Percentiles rank a stretch among this genome's conserved stretches.
Conservation (phyloP, 2,113 vertebrate genomes). For the Neogobius melanostomus region DNA sequence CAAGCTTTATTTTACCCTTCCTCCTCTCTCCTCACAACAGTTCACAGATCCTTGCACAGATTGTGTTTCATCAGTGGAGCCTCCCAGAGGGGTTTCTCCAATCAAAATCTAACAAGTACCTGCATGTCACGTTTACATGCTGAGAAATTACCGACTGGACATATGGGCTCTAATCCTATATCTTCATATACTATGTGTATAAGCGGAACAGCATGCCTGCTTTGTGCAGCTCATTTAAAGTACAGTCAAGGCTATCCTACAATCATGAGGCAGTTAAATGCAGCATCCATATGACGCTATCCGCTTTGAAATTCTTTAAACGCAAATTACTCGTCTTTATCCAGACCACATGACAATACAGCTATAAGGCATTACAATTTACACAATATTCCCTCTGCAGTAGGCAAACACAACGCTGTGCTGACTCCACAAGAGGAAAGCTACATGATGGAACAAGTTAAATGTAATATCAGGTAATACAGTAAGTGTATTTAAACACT, state of each 20-base stretch:
- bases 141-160: constrained; percentile 16
- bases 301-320: constrained; percentile 5
- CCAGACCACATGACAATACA: not conserved
- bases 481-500: no score
- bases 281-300: constrained; percentile 9
- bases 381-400: no score
- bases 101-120: constrained; percentile 36
- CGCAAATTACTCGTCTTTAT: constrained; percentile 6
- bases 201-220: not conserved
- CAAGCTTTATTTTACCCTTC: constrained; percentile 22
- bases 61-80: constrained; percentile 12
- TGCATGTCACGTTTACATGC: constrained; percentile 35
- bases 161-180: constrained; percentile 31
- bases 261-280: constrained; percentile 6
- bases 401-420: no score
- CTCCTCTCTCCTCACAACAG: constrained; percentile 31
- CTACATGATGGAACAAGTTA: no score
- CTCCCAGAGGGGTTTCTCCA: constrained; percentile 14
- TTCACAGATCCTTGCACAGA: constrained; percentile 39
- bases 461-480: no score
- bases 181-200: not conserved
- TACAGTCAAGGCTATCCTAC: not conserved
- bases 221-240: constrained; percentile 27
- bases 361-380: constrained; percentile 9
- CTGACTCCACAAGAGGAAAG: no score